Evolutionary conservation across 2,113 vertebrate genomes (phyloP), one percentile per base, ranked within the genome.

Genomic region (Mugil cephalus): DNA sequence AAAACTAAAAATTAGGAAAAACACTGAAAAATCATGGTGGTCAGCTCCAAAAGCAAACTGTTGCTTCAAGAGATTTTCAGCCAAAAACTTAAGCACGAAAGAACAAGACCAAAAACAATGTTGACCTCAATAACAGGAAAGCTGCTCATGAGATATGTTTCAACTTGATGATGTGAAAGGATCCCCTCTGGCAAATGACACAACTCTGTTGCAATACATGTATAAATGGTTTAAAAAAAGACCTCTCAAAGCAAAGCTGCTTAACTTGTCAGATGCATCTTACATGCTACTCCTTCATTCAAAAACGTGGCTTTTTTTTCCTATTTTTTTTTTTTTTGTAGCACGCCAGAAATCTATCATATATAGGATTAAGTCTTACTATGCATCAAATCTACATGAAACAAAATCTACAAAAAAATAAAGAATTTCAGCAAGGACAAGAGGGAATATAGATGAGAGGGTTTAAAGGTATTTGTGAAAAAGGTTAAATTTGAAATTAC

Each of bases 401-500:
- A 52, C 9, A n/a, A 53, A 39, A 64, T 43, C 12, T 19, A 75
- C 5, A 64, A 18, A 36, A 15, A 39, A 59, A 63, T 34, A 11
- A 53, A 11, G 24, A 30, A 30, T 30, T 30, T 30, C 18, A 58
- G 56, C 6, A 61, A 64, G 17, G 13, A 51, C 15, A 68, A 30
- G 24, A 30, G 14, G 56, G n/a, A 8, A 61, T 7, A 15, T 5
- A 14, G 45, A 8, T 13, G 17, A 50, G 10, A 58, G 10, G 3
- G 11, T 19, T 53, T 48, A 12, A 53, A 82, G 73, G 45, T 65
- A 65, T n/a, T 5, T 24, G 4, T 6, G 55, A 72, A 54, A 72
- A 62, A 51, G n/a, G 15, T 19, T 30, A 72, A 52, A 36, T 69
- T 74, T 40, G 24, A 77, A 81, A 51, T 97, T 99, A 99, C 98